Base-by-base conservation (phyloP, 2,888 invertebrate species). In the Eristalis intricaria region DNA sequence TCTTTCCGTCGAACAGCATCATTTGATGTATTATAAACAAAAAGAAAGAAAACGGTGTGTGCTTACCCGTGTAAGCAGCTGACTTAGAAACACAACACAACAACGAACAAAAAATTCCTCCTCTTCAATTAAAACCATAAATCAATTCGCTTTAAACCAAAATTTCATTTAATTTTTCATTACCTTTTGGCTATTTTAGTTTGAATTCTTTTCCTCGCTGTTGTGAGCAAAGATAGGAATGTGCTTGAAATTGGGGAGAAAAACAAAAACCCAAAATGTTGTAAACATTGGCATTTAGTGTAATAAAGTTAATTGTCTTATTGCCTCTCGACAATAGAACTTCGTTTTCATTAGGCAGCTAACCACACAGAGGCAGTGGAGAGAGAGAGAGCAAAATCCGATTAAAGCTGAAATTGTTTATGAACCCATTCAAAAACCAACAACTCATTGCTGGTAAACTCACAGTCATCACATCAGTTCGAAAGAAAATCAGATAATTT, bases 281-380 rank as follows among this genome's bases (percentile, higher is more conserved):
- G 38, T 32, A 32, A 32, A 32, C 32, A 32, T 38, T 38, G 38
- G 38, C 13, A 13, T 38, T 38, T 38, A 38, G 13, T 35, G 50
- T 32, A 64, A 64, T 74, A 58, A 75, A 65, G 26, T 75, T 66
- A 75, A 75, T 75, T 74, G 26, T 40, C 60, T 76, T 60, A 76
- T 68, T 60, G 40, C 74, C 23, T 13, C 10, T n/a, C 29, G 26
- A 32, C 19, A 56, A 32, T 43, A 29, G 13, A 68, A 69, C 22
- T 13, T 38, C 50, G 38, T 38, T 70, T 58, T 70, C n/a, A 13
- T 38, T 38, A 38, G 38, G 38, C 35, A 38, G n/a, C n/a, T 15
- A 43, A 43, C n/a, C n/a, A 43, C n/a, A 15, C 2, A 15, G 35
- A n/a, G n/a, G n/a, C n/a, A n/a, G n/a, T n/a, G n/a, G n/a, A n/a